Evolutionary conservation across 1,140 invertebrate species (phyloP).

Genomic region (Sitophilus oryzae): DNA sequence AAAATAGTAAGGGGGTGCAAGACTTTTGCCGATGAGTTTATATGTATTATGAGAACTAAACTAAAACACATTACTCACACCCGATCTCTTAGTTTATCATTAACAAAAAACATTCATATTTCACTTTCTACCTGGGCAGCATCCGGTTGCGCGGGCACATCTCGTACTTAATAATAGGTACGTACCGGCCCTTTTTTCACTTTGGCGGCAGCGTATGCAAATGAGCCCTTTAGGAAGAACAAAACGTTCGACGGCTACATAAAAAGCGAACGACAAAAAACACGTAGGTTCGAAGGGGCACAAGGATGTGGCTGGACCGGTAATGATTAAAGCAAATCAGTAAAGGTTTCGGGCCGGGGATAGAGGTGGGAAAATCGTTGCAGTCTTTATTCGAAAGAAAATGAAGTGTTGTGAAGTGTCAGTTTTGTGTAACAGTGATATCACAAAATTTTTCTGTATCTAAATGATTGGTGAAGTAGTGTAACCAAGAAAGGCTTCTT

Average conservation of each 20-base stretch:
- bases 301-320: constrained; percentile 9
- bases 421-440: no score
- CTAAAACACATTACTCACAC: not conserved
- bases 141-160: constrained; percentile 17
- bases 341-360: not conserved
- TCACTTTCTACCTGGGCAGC: constrained; percentile 8
- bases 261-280: constrained; percentile 19
- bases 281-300: constrained; percentile 11
- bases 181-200: constrained; percentile 4
- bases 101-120: not conserved
- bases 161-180: constrained; percentile 8
- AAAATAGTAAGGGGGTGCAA: no score
- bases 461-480: no score
- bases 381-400: not conserved
- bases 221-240: constrained; percentile 23
- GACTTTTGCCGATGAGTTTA: no score
- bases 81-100: not conserved
- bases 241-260: constrained; percentile 18
- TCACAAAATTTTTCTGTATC: no score
- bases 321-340: constrained; percentile 5
- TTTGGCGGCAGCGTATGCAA: constrained; percentile 18
- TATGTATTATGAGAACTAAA: no score
- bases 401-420: not conserved
- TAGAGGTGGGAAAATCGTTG: not conserved
- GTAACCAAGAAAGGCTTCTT: no score